Base-by-base conservation (phyloP, 2,888 invertebrate genomes). In the Eupithecia vulgata region DNA sequence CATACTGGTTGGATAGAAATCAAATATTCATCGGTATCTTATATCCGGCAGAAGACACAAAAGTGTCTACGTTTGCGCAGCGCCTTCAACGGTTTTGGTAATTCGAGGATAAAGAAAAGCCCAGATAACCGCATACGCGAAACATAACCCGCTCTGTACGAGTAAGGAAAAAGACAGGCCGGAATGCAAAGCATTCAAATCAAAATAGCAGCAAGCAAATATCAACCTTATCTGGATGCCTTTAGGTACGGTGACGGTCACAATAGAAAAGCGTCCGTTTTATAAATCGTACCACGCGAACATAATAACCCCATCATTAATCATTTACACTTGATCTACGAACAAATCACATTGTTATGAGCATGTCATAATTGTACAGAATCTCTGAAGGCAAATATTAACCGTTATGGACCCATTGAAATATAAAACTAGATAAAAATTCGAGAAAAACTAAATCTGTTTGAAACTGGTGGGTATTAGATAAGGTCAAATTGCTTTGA, bases 281-380 rank as follows among this genome's bases (percentile, higher is more conserved):
- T 15, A 42, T 17, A 17, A 42, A 42, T 40, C 13, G 13, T 40
- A 40, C 13, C 12, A 42, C 25, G 30, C 61, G n/a, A 57, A 25
- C 52, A 21, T 21, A n/a, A 57, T 12, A 25, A 21, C 1, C 6
- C 52, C 5, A 6, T 62, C 35, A n/a, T 62, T n/a, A 35, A 37
- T 64, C 64, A 64, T 64, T 52, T 37, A 15, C 64, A 42, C 34
- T 59, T 59, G 37, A 42, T 66, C 57, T 62, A 57, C 21, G 25
- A 57, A 57, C 57, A 57, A 25, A 57, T 57, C 59, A 5, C 30
- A 30, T 25, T 59, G 12, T 25, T 21, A n/a, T 17, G n/a, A n/a
- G n/a, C 4, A n/a, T 21, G 52, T 10, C 10, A 12, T 5, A 13
- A 57, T 57, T 0, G 45, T 25, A 12, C 57, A 25, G 0, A 0